Evolutionary conservation across 2,888 invertebrate genomes (phyloP).

Genomic region (Orthosia gothica): DNA sequence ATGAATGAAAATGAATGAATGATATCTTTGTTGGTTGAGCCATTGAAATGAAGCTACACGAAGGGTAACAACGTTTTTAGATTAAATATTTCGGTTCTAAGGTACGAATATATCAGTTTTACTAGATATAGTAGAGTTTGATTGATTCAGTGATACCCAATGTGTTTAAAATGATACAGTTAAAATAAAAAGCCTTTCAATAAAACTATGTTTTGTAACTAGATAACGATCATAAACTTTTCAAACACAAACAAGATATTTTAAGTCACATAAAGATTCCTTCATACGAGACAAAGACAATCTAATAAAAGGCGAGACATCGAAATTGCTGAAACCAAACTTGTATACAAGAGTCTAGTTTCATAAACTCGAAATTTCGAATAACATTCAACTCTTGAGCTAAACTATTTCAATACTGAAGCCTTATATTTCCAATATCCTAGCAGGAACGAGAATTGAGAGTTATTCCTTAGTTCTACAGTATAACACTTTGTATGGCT

Average conservation of each 20-base stretch:
- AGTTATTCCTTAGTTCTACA: constrained; percentile 43
- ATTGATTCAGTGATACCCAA: neutral
- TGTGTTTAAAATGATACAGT: neutral
- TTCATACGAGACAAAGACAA: constrained; percentile 32
- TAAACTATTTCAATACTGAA: constrained; percentile 70
- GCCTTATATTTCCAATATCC: constrained; percentile 67
- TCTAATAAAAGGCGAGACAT: constrained; percentile 41
- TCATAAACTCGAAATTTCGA: constrained; percentile 51
- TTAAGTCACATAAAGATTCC: constrained; percentile 12
- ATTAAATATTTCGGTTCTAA: too few relatives aligned
- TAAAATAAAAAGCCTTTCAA: neutral
- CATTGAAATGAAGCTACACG: too few relatives aligned
- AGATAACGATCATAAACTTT: constrained; percentile 15
- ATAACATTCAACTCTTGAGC: constrained; percentile 54
- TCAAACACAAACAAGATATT: neutral
- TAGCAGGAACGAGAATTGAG: constrained; percentile 45
- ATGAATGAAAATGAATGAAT: too few relatives aligned
- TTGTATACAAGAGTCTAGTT: constrained; percentile 25
- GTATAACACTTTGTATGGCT: constrained; percentile 19
- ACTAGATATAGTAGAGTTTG: neutral
- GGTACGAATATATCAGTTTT: too few relatives aligned
- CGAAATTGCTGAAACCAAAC: constrained; percentile 34
- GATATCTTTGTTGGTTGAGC: too few relatives aligned
- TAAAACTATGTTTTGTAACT: neutral
- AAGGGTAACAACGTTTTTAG: too few relatives aligned